phyloP scores from a whole-genome alignment of 1,140 invertebrate genomes.

The Harpegnathos saltator region DNA sequence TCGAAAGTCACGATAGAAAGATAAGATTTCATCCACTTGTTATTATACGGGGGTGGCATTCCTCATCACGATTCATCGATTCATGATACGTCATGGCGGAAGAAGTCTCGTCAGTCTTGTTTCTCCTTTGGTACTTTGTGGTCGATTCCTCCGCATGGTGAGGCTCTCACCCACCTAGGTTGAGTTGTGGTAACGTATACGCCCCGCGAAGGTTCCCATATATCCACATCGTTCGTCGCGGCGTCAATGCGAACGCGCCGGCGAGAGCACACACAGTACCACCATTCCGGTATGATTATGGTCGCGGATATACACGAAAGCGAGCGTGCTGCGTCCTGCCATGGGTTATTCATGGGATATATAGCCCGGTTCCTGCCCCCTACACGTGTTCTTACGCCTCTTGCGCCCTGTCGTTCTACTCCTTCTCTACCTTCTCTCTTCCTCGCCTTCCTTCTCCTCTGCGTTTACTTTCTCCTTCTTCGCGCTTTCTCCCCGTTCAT shows the following conservation, averaged over 20 bases:
- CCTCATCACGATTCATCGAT: conserved; percentile 30
- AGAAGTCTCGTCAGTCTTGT: conserved; percentile 14
- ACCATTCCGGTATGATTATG: conserved; percentile 40
- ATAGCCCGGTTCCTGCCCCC: conserved; percentile 37
- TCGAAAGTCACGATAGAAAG: too few species aligned
- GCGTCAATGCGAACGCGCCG: conserved; percentile 18
- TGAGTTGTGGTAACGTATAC: conserved; percentile 44
- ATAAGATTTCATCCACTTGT: not conserved
- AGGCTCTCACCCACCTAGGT: conserved; percentile 36
- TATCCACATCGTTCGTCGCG: conserved; percentile 43
- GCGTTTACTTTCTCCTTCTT: conserved; percentile 5
- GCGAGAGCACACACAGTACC: conserved; percentile 10
- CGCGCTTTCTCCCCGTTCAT: conserved; percentile 21
- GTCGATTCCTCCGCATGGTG: conserved; percentile 10
- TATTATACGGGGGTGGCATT: not conserved
- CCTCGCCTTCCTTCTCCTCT: not conserved
- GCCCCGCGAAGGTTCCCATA: conserved; percentile 35
- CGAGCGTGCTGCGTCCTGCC: conserved; percentile 45
- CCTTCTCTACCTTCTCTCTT: too few species aligned
- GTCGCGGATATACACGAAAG: conserved; percentile 57
- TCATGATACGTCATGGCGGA: conserved; percentile 13
- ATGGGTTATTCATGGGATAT: conserved; percentile 69
- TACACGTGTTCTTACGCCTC: conserved; percentile 66
- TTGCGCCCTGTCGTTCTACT: not conserved
- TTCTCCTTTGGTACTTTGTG: conserved; percentile 2